A percentile compares a stretch with the other conserved stretches of the same genome.
Evolutionary conservation across 2,888 invertebrate species (phyloP).

Genomic region (Drosophila conformis): DNA sequence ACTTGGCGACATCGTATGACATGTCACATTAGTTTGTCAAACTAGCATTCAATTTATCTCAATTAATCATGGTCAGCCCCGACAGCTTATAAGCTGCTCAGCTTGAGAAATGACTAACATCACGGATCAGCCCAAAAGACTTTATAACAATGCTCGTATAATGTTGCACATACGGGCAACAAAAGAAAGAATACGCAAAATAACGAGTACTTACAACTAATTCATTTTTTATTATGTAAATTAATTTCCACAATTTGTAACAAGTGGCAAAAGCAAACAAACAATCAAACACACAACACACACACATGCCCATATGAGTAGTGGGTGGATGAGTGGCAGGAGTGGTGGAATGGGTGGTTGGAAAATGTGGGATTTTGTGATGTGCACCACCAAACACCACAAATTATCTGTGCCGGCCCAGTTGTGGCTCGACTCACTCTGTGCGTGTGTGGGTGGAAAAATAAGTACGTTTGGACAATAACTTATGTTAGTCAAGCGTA

Average conservation of each 20-base stretch:
- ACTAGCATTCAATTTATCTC: slow-evolving; percentile 58
- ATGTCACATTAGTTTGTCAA: slow-evolving; percentile 40
- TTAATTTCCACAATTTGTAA: slow-evolving; percentile 69
- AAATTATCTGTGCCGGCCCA: slow-evolving; percentile 68
- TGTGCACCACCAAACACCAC: slow-evolving; percentile 27
- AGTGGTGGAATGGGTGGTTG: slow-evolving; percentile 4
- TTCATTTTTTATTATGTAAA: slow-evolving; percentile 77
- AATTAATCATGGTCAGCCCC: slow-evolving; percentile 57
- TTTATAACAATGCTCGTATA: slow-evolving; percentile 29
- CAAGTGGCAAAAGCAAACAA: slow-evolving; percentile 49
- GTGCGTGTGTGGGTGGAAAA: slow-evolving; percentile 3
- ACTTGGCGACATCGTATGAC: slow-evolving; percentile 15
- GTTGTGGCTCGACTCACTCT: slow-evolving; percentile 35
- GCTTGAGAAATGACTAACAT: slow-evolving; percentile 35
- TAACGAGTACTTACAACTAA: slow-evolving; percentile 51
- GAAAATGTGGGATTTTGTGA: not conserved
- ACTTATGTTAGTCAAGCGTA: slow-evolving; percentile 81
- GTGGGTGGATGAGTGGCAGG: slow-evolving; percentile 6
- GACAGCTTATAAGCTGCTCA: slow-evolving; percentile 33
- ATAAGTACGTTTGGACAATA: slow-evolving; percentile 70
- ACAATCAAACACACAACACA: slow-evolving; percentile 4
- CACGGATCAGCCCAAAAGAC: slow-evolving; percentile 23
- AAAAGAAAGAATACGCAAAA: slow-evolving; percentile 7
- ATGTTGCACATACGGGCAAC: not conserved
- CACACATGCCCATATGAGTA: slow-evolving; percentile 10